Conservation (phyloP, 2,888 invertebrate species). For the Polydrusus cervinus region DNA sequence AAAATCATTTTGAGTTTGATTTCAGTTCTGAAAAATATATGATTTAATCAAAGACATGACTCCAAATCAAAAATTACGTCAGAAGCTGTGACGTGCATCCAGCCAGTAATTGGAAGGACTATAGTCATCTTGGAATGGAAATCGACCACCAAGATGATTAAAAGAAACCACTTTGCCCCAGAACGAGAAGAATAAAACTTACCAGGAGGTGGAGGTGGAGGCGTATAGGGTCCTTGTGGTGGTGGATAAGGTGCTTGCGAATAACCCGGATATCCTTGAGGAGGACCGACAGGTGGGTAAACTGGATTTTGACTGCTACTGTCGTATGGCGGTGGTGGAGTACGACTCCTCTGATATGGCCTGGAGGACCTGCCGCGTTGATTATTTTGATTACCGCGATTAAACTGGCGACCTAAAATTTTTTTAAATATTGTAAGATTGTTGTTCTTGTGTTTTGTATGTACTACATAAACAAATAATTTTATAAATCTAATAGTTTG, state of each 20-base stretch:
- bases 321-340: constrained; percentile 10
- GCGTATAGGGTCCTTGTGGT: neutral
- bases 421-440: neutral
- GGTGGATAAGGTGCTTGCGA: neutral
- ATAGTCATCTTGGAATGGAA: no score
- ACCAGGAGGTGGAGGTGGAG: constrained; percentile 11
- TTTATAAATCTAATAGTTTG: no score
- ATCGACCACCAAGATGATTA: no score
- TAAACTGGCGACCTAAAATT: constrained; percentile 9
- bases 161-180: neutral
- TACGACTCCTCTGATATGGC: constrained; percentile 13
- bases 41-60: no score
- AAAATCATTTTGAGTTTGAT: no score
- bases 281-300: neutral
- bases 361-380: constrained; percentile 23
- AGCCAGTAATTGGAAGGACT: no score
- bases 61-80: no score
- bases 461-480: no score
- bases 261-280: neutral
- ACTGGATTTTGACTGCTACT: neutral
- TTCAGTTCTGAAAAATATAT: no score
- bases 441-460: neutral
- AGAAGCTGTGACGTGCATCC: no score
- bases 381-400: constrained; percentile 18
- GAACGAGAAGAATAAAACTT: neutral